These are phyloP conservation scores for Pseudomyrmex sp. DNA, from an alignment of 1,140 invertebrate species.

Conservation along the genomic window DNA sequence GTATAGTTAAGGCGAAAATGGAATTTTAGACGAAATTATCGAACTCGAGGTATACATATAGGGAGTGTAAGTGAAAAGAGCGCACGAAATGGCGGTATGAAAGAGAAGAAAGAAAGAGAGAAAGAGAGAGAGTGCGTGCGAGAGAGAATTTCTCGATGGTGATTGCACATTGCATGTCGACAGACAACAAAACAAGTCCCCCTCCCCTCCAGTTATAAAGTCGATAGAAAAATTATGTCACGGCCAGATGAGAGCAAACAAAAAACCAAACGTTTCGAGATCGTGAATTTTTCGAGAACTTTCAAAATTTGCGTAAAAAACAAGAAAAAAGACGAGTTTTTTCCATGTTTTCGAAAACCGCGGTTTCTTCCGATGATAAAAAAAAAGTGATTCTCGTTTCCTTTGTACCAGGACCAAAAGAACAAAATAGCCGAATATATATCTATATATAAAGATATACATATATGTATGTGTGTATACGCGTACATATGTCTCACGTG, in stretches of 20 bases:
- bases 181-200: slow-evolving; percentile 77
- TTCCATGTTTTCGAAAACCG: slow-evolving; percentile 64
- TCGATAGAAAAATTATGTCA: slow-evolving; percentile 54
- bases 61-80: slow-evolving; percentile 60
- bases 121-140: slow-evolving; percentile 56
- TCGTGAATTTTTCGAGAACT: slow-evolving; percentile 30
- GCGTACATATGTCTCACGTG: slow-evolving; percentile 31
- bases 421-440: slow-evolving; percentile 68
- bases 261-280: slow-evolving; percentile 21
- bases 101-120: slow-evolving; percentile 53
- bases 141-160: slow-evolving; percentile 76
- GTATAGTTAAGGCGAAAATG: slow-evolving; percentile 84
- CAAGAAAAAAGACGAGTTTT: slow-evolving; percentile 41
- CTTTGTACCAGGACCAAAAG: slow-evolving; percentile 66
- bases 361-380: slow-evolving; percentile 17
- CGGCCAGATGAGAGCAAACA: slow-evolving; percentile 42
- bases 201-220: slow-evolving; percentile 73
- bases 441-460: slow-evolving; percentile 75
- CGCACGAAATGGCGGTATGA: slow-evolving; percentile 32
- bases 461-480: slow-evolving; percentile 75
- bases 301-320: slow-evolving; percentile 16
- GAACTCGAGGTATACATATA: slow-evolving; percentile 73
- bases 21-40: slow-evolving; percentile 82
- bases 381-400: slow-evolving; percentile 63
- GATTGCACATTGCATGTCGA: slow-evolving; percentile 84